phyloP scores from a whole-genome alignment of 2,113 vertebrate genomes.

The Colossoma macropomum region DNA sequence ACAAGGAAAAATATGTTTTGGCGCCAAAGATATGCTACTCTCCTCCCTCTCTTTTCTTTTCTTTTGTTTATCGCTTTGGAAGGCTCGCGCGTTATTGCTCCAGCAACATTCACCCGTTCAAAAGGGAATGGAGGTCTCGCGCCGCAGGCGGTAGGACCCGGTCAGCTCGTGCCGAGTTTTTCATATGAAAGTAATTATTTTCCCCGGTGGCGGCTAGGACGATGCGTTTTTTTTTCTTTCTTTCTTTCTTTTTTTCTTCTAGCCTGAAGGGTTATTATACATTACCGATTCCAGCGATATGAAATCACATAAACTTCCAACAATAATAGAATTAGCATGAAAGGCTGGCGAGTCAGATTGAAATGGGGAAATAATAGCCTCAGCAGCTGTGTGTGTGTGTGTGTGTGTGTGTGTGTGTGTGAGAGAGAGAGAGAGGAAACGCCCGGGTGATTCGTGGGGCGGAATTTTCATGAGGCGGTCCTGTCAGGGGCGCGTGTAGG shows the following conservation, averaged over 20 bases:
- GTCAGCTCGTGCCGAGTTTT: conserved; percentile 99
- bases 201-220: conserved; percentile 98
- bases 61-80: conserved; percentile 91
- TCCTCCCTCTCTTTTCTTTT: conserved; percentile 81
- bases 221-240: conserved; percentile 89
- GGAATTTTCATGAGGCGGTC: conserved; percentile 96
- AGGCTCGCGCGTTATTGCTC: conserved; percentile 54
- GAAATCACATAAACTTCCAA: conserved; percentile 99
- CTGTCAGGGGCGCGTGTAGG: conserved; percentile 95
- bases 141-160: conserved; percentile 92
- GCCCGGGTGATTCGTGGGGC: conserved; percentile 96
- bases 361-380: conserved; percentile 99
- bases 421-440: conserved; percentile 80
- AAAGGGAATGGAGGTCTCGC: conserved; percentile 87
- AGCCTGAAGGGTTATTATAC: conserved; percentile 99
- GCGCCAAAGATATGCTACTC: conserved; percentile 57
- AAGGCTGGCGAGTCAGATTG: conserved; percentile 99
- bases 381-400: conserved; percentile 89
- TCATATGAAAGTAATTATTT: conserved; percentile 99
- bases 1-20: conserved; percentile 51
- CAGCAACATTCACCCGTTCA: too few relatives aligned
- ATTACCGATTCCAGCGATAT: conserved; percentile 99
- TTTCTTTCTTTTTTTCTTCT: conserved; percentile 80
- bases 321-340: conserved; percentile 99
- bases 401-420: conserved; percentile 85